Percentiles rank a stretch among this genome's conserved stretches.
phyloP scores from a whole-genome alignment of 2,888 invertebrate genomes.

The Diploptera punctata region DNA sequence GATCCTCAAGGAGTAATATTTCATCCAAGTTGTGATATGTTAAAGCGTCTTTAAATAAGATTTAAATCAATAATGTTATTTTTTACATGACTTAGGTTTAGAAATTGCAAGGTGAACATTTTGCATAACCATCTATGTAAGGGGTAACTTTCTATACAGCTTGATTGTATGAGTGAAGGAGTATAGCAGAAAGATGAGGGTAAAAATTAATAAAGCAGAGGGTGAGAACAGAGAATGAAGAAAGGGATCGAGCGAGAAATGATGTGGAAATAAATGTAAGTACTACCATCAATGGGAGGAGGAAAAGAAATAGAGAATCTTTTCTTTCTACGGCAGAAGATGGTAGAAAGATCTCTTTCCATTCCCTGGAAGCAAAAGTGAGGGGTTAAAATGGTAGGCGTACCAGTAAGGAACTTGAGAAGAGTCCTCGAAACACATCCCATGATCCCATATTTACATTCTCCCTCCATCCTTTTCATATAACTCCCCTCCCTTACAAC shows the following conservation, averaged over 20 bases:
- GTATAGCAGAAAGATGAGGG: background rate
- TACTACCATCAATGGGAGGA: background rate
- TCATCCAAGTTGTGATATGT: no score
- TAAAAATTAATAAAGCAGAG: constrained; percentile 4
- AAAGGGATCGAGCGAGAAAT: background rate
- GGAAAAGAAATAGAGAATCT: no score
- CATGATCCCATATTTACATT: constrained; percentile 18
- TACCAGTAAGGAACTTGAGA: no score
- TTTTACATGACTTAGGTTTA: no score
- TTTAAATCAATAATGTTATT: no score
- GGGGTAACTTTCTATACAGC: no score
- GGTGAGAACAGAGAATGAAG: background rate
- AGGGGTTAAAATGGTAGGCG: no score
- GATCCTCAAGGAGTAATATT: no score
- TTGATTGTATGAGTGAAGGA: background rate
- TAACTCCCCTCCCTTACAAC: background rate
- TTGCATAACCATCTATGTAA: no score
- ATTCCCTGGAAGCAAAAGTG: background rate
- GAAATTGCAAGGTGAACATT: no score
- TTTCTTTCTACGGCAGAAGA: background rate
- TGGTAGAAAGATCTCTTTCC: constrained; percentile 1
- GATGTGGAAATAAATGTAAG: constrained; percentile 16
- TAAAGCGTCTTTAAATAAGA: no score
- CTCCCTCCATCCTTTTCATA: no score
- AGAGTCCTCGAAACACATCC: background rate